These are phyloP conservation scores for Lampris megalopsis DNA, from an alignment of 2,113 vertebrate genomes.

Conservation along the genomic window DNA sequence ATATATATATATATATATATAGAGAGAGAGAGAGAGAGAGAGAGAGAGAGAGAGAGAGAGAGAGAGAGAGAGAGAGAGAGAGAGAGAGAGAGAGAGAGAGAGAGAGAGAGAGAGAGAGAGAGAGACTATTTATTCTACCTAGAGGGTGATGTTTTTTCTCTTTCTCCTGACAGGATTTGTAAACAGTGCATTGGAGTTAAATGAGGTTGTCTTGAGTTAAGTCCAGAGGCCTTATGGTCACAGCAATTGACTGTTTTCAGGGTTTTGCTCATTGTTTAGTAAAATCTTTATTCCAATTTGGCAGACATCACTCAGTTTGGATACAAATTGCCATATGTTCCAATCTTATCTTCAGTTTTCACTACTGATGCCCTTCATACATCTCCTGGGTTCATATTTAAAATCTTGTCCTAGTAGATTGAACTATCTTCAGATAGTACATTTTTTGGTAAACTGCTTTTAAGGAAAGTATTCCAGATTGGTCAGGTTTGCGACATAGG, in stretches of 20 bases:
- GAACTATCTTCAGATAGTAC: no score
- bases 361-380: not conserved
- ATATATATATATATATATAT: no score
- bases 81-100: no score
- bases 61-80: no score
- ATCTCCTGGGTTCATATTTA: not conserved
- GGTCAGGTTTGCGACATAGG: no score
- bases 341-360: conserved; percentile 20
- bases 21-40: no score
- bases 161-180: conserved; percentile 64
- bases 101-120: no score
- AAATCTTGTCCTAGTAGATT: not conserved
- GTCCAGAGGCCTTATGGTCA: conserved; percentile 56
- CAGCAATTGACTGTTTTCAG: conserved; percentile 5
- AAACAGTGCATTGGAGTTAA: conserved; percentile 68
- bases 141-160: conserved; percentile 10
- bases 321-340: conserved; percentile 34
- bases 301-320: conserved; percentile 32
- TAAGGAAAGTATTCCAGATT: no score
- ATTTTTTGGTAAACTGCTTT: no score
- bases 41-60: no score
- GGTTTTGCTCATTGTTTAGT: conserved; percentile 36
- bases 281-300: conserved; percentile 38
- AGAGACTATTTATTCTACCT: no score
- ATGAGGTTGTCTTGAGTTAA: conserved; percentile 67